Base-by-base conservation (phyloP, 2,888 invertebrate species). In the Polydrusus tereticollis region DNA sequence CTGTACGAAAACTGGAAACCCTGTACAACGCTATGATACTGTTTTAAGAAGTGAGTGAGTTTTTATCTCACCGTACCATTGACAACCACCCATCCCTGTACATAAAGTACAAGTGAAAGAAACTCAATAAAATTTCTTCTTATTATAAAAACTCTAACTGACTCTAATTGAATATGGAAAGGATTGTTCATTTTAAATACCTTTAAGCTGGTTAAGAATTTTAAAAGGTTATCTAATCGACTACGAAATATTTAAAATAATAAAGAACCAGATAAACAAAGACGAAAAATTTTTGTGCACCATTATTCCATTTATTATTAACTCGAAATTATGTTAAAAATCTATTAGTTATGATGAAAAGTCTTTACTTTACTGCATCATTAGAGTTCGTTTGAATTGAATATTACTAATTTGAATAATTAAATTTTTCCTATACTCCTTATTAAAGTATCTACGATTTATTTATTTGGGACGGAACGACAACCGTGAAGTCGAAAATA, bases 401-500 rank as follows among this genome's bases (percentile, higher is more conserved):
- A 10, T 55, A 62, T 62, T 26, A 23, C 52, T 29, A 65, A 71
- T 66, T 71, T 71, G 43, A 59, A 72, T 72, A 72, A 72, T 62
- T 66, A 60, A 59, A 65, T 71, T 26, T 33, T 70, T n/a, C 26
- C 58, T 60, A n/a, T n/a, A 60, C 65, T 59, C 60, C 65, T 20
- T 57, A 64, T 70, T 70, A 64, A 58, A 70, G 58, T 36, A 58
- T 36, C 52, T 10, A 52, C 50, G 26, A 64, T 69, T 65, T 65
- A 64, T 69, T 64, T 64, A 63, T 68, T 47, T 50, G 12, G 26
- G 29, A 68, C 67, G 59, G 64, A 64, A 29, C 64, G 72, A 68
- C 67, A 68, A 67, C 63, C 68, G 68, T 68, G 67, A 68, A 72
- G 47, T 26, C 14, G 45, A 67, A 59, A 66, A 59, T 67, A 72